Base-by-base conservation (phyloP, 2,113 vertebrate species). In the Sula dactylatra region DNA sequence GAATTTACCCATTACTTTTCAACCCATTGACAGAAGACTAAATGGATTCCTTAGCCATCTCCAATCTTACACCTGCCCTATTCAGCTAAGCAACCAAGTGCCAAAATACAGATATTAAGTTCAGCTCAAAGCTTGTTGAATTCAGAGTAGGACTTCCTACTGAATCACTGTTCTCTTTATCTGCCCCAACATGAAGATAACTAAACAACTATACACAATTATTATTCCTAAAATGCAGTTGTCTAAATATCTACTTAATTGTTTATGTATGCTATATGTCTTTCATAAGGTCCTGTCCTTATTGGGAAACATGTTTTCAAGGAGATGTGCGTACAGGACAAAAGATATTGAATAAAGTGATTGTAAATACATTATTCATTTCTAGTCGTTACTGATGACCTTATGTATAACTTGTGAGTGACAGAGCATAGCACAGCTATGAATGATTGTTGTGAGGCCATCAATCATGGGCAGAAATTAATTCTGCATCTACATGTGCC, bases 291-390 rank as follows among this genome's bases (percentile, higher is more conserved):
- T 82, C 44, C 59, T 91, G 78, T 80, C 36, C 52, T 88, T 82
- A 64, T 8, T 55, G 29, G 42, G 10, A 91, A 85, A 78, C 11
- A 6, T 42, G 10, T 50, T 95, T 86, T 86, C 64, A 86, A 92
- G 62, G 64, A 81, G 15, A 72, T 79, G 27, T 18, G 5, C 64
- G 52, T 42, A 62, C 2, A 62, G 9, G 50, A 73, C 54, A 71
- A 87, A 96, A 8, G 34, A 36, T 83, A 67, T 29, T 40, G 40
- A 87, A 90, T 55, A 17, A 74, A 34, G 22, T 70, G 24, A 49
- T 38, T 93, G 73, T 82, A 95, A 96, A 96, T 93, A 31, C 32
- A 80, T 89, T 92, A 86, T 93, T 94, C 18, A 87, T 95, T 94
- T 78, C 24, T 81, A 88, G 59, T 82, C 84, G 73, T 86, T 95